Evolutionary conservation across 2,888 invertebrate genomes (phyloP), one percentile per base, ranked within the genome.

Genomic region (Drosophila kambysellisi): DNA sequence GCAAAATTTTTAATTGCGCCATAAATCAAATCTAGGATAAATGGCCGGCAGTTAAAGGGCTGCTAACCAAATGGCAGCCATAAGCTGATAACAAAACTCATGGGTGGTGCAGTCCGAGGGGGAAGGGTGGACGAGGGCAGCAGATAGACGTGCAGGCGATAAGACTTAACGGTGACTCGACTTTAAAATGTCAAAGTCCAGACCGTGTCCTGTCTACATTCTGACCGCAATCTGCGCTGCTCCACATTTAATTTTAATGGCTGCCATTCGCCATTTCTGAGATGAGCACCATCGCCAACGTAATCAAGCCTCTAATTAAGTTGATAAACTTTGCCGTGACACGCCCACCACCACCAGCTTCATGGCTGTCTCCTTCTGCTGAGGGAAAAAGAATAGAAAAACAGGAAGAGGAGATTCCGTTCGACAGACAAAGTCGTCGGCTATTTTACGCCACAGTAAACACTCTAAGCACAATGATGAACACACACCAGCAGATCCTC

Each of bases 291-390:
- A 66, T 67, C 76, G 68, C 56, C 29, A 75, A 82, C 81, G 85
- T 85, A 88, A 85, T 85, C 90, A 89, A 88, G 90, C 83, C 90
- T 89, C 85, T 85, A 85, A 85, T 85, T 89, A 85, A 85, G 88
- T 85, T 89, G 88, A 88, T 83, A 89, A 89, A 85, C 87, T 89
- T 82, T 80, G 48, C 29, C 57, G 57, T 66, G 81, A 52, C 71
- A 78, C 81, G 66, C 79, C 81, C 48, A 9, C 35, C 35, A n/a
- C 32, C 32, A 39, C 56, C n/a, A 30, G 8, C 30, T 30, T 30
- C 15, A 30, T 15, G 30, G 4, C 41, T 6, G 8, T n/a, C 46
- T 53, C 15, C 48, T 41, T 37, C n/a, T 29, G 46, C 48, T 37
- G 30, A 46, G n/a, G 43, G 41, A 51, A 53, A 33, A 20, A 17